Percentiles rank a stretch among this genome's conserved stretches.
Conservation (phyloP, 2,797 vertebrate species). For the Astyanax mexicanus region DNA sequence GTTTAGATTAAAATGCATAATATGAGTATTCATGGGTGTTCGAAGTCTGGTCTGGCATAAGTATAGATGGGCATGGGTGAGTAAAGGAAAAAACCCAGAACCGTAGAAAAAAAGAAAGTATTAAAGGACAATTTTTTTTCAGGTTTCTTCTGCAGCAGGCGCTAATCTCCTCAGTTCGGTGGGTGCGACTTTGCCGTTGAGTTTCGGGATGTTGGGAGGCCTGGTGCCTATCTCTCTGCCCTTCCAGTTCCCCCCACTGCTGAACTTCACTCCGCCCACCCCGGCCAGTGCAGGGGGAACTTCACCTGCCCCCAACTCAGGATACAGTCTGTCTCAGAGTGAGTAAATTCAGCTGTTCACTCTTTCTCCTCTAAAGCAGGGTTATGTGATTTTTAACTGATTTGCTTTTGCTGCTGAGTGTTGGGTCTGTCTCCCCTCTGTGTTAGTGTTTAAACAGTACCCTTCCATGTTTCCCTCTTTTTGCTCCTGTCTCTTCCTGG, state of each 20-base stretch:
- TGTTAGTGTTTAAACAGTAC: not conserved
- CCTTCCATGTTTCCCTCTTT: not conserved
- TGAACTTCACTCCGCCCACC: slow-evolving; percentile 84
- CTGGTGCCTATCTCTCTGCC: slow-evolving; percentile 96
- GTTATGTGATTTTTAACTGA: not conserved
- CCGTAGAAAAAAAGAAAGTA: too few relatives aligned
- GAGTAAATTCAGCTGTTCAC: slow-evolving; percentile 77
- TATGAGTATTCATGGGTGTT: too few relatives aligned
- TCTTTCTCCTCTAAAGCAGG: not conserved
- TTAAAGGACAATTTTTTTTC: too few relatives aligned
- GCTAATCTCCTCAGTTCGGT: slow-evolving; percentile 84
- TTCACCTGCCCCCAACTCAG: slow-evolving; percentile 92
- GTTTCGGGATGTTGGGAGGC: slow-evolving; percentile 95
- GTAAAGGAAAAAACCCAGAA: too few relatives aligned
- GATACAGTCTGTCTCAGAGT: slow-evolving; percentile 94
- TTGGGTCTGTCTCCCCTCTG: not conserved
- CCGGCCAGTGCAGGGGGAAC: slow-evolving; percentile 81
- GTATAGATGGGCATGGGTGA: too few relatives aligned
- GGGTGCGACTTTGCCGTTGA: slow-evolving; percentile 90
- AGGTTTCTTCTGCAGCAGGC: slow-evolving; percentile 84
- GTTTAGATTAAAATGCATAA: too few relatives aligned
- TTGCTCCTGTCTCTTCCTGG: slow-evolving; percentile 31
- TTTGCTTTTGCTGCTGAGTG: not conserved
- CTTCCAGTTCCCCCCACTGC: slow-evolving; percentile 94
- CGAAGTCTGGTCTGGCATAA: too few relatives aligned